These are phyloP conservation scores for Caenorhabditis zanzibari DNA, from an alignment of 2,888 invertebrate genomes.

Conservation along the genomic window DNA sequence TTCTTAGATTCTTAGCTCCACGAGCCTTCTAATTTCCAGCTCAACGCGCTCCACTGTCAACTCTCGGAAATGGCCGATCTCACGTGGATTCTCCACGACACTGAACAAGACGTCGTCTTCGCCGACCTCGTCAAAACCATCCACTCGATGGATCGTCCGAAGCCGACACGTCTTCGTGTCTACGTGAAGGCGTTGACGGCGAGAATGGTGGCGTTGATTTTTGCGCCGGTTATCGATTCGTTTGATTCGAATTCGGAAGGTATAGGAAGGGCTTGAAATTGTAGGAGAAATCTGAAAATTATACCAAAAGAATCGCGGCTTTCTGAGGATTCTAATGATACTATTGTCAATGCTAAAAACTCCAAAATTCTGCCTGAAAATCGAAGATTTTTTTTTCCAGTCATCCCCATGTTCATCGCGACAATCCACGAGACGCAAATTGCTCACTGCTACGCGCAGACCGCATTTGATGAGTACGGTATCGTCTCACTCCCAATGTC, in stretches of 20 bases:
- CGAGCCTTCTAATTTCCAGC: not conserved
- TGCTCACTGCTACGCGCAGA: slow-evolving; percentile 46
- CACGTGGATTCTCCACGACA: slow-evolving; percentile 37
- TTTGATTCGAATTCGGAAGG: slow-evolving; percentile 28
- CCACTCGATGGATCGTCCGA: not conserved
- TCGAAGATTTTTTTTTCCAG: too few relatives aligned
- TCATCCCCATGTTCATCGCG: slow-evolving; percentile 46
- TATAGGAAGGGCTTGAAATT: too few relatives aligned
- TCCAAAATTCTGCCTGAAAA: too few relatives aligned
- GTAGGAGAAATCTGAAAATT: too few relatives aligned
- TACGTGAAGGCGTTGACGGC: slow-evolving; percentile 45
- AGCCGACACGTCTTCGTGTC: slow-evolving; percentile 15
- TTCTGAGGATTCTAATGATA: too few relatives aligned
- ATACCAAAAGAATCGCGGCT: too few relatives aligned
- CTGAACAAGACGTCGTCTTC: slow-evolving; percentile 39
- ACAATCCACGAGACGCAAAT: slow-evolving; percentile 59
- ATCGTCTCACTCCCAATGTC: slow-evolving; percentile 33
- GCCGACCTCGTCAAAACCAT: slow-evolving; percentile 39
- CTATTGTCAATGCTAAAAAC: too few relatives aligned
- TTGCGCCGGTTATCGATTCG: slow-evolving; percentile 31
- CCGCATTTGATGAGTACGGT: slow-evolving; percentile 25
- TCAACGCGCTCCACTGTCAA: slow-evolving; percentile 47
- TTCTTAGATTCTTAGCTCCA: not conserved
- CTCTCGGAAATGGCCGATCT: slow-evolving; percentile 44
- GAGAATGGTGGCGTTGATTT: slow-evolving; percentile 32